phyloP scores from a whole-genome alignment of 2,113 vertebrate genomes.

The Bucco capensis region DNA sequence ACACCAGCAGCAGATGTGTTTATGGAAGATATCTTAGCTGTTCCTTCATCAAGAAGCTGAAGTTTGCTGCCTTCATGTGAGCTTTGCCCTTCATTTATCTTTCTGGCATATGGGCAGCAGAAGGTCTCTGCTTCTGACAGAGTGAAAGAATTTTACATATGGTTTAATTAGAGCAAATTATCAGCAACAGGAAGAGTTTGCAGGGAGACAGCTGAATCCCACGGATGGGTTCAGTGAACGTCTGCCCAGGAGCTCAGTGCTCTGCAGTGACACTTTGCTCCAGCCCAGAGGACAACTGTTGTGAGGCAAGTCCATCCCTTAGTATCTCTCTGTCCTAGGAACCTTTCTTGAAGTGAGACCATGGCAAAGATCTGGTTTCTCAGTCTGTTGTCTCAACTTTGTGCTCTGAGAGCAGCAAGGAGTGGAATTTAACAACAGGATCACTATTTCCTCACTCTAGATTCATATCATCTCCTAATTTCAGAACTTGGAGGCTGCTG shows the following conservation, averaged over 20 bases:
- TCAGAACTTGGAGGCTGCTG: background rate
- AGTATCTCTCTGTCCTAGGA: background rate
- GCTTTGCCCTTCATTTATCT: slow-evolving; percentile 63
- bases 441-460: background rate
- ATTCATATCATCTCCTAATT: background rate
- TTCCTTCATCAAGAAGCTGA: background rate
- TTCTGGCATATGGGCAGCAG: slow-evolving; percentile 61
- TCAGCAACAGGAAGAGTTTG: slow-evolving; percentile 15
- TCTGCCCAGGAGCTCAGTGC: background rate
- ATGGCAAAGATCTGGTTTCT: background rate
- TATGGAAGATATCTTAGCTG: background rate
- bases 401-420: background rate
- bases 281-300: background rate
- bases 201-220: slow-evolving; percentile 29
- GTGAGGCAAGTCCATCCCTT: background rate
- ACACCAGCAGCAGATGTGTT: background rate
- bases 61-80: background rate
- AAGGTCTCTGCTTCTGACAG: slow-evolving; percentile 50
- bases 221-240: background rate
- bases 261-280: background rate
- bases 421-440: background rate
- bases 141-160: slow-evolving; percentile 32
- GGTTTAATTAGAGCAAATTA: slow-evolving; percentile 60
- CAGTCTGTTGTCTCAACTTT: background rate
- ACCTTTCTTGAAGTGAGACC: background rate